phyloP scores from a whole-genome alignment of 2,113 vertebrate species.

The Callaeas wilsoni region DNA sequence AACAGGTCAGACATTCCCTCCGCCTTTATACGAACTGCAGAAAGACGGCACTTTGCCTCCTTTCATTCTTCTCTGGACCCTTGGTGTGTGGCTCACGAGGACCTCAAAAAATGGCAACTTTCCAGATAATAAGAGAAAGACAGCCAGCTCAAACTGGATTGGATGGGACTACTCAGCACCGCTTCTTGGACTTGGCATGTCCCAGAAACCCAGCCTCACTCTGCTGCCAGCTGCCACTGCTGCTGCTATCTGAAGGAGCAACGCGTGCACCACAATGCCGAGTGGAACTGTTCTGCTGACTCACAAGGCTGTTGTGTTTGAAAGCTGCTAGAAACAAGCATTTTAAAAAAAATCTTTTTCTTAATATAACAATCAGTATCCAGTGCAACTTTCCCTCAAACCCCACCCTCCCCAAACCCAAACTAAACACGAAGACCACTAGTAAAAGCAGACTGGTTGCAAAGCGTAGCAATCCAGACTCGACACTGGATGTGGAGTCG shows the following conservation, averaged over 20 bases:
- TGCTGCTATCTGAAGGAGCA: background rate
- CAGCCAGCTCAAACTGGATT: background rate
- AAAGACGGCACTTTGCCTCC: background rate
- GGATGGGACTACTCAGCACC: background rate
- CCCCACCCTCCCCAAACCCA: background rate
- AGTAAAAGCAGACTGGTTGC: background rate
- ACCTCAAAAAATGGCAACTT: background rate
- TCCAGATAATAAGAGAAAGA: background rate
- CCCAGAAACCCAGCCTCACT: background rate
- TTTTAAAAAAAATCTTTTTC: background rate
- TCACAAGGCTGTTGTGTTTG: background rate
- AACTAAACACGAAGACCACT: background rate
- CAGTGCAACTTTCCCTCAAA: rapidly evolving
- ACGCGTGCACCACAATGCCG: rapidly evolving
- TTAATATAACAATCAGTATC: background rate
- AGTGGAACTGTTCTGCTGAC: background rate
- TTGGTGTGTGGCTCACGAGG: background rate
- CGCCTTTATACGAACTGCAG: background rate
- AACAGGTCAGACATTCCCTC: background rate
- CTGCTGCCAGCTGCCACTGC: background rate
- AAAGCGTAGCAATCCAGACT: rapidly evolving
- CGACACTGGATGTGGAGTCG: background rate
- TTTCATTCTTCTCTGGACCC: background rate
- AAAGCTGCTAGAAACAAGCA: background rate
- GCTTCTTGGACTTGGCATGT: background rate